Conservation (phyloP, 2,113 vertebrate genomes). For the Chrysochloris asiatica region DNA sequence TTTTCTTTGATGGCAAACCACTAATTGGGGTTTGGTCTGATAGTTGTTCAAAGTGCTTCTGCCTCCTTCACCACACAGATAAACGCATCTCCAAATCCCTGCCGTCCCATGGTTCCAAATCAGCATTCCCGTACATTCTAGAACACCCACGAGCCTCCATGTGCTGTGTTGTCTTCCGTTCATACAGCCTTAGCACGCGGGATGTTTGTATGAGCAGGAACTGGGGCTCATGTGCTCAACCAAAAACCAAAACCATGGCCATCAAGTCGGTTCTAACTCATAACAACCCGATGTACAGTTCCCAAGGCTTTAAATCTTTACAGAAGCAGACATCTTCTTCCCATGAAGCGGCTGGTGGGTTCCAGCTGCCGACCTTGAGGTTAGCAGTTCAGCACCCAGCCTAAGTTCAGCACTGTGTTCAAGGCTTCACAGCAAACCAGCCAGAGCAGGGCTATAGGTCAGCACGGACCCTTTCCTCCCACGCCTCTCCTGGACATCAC, state of each 20-base stretch:
- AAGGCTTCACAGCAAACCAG: not conserved
- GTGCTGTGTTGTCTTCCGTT: too few relatives aligned
- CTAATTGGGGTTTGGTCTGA: not conserved
- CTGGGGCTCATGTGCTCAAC: not conserved
- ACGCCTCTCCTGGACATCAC: not conserved
- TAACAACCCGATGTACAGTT: too few relatives aligned
- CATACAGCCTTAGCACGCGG: too few relatives aligned
- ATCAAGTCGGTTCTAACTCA: too few relatives aligned
- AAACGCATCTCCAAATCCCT: not conserved
- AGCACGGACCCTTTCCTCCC: too few relatives aligned
- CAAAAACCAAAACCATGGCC: too few relatives aligned
- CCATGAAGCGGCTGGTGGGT: too few relatives aligned
- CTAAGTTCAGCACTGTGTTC: too few relatives aligned
- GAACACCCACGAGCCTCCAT: not conserved
- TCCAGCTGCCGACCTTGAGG: too few relatives aligned
- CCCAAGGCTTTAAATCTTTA: too few relatives aligned
- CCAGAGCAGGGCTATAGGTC: not conserved
- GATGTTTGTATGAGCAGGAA: not conserved
- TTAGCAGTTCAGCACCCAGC: too few relatives aligned
- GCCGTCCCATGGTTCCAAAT: not conserved
- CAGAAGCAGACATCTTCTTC: too few relatives aligned
- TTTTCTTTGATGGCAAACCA: constrained; percentile 41
- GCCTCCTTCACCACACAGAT: not conserved
- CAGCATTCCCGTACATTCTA: not conserved
- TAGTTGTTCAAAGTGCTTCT: not conserved